These are phyloP conservation scores for Camponotus fellah DNA, from an alignment of 2,888 invertebrate genomes.

Conservation along the genomic window DNA sequence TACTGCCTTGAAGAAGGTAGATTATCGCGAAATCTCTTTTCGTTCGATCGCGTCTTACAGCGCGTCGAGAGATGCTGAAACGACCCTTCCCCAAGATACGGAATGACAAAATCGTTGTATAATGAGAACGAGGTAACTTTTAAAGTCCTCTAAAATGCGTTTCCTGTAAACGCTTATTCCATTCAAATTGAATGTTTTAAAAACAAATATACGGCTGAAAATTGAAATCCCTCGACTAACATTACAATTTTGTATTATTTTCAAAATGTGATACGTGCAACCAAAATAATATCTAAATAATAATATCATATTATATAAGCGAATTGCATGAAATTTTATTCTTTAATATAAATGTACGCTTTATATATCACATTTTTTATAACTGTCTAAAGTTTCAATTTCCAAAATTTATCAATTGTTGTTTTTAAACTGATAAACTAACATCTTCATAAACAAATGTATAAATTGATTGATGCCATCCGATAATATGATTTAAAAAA, in stretches of 20 bases:
- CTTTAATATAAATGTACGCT: not conserved
- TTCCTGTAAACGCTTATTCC: not conserved
- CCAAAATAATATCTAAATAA: conserved; percentile 11
- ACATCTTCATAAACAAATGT: not conserved
- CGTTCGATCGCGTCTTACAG: conserved; percentile 23
- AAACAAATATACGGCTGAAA: not conserved
- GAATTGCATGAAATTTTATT: not conserved
- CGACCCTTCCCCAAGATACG: not conserved
- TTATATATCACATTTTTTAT: conserved; percentile 5
- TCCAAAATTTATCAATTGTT: not conserved
- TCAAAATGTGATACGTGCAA: not conserved
- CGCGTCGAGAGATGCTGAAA: not conserved
- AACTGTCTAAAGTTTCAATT: not conserved
- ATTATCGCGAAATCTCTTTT: conserved; percentile 37
- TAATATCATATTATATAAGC: conserved; percentile 8
- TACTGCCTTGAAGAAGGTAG: conserved; percentile 4
- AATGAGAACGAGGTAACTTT: conserved; percentile 13
- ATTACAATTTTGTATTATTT: not conserved
- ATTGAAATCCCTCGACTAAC: not conserved
- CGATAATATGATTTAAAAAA: not conserved
- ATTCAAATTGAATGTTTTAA: not conserved
- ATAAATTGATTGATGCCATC: not conserved
- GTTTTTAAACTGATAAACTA: not conserved
- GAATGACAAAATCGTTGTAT: too few species aligned
- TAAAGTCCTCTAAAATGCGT: not conserved